Conservation (phyloP, 2,113 vertebrate genomes). For the Pelecanus crispus region DNA sequence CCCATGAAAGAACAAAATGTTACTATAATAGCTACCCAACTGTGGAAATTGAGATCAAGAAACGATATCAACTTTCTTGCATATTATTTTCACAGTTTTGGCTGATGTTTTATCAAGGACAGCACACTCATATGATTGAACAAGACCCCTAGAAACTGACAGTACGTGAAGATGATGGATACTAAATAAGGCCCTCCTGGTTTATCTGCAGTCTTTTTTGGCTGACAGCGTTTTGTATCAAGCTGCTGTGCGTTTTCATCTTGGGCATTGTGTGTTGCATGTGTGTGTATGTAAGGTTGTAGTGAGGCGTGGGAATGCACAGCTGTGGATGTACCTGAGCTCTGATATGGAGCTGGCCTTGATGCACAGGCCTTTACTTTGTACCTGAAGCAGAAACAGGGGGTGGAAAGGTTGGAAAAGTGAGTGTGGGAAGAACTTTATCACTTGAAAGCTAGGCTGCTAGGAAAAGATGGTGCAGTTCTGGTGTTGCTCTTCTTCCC, state of each 20-base stretch:
- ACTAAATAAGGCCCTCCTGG: neutral
- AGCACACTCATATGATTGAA: neutral
- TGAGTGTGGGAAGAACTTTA: neutral
- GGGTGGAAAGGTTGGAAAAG: neutral
- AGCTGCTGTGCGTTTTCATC: neutral
- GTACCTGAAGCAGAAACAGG: neutral
- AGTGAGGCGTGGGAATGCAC: neutral
- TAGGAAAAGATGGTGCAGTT: neutral
- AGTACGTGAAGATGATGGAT: neutral
- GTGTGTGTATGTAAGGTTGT: neutral
- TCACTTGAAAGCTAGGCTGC: neutral
- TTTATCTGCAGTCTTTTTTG: neutral
- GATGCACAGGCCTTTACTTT: neutral
- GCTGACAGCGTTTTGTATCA: neutral
- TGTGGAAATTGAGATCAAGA: constrained; percentile 40
- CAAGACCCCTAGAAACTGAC: neutral
- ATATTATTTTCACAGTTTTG: constrained; percentile 42
- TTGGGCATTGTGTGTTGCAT: neutral
- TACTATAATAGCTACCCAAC: constrained; percentile 19
- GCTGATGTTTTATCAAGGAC: constrained; percentile 32
- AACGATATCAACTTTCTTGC: neutral
- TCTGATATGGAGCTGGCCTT: neutral
- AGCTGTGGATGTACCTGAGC: neutral
- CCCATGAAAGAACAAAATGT: constrained; percentile 1
- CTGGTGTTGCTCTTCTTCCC: neutral